Evolutionary conservation across 1,140 invertebrate genomes (phyloP).

Genomic region (Diplogasteroides magnus): DNA sequence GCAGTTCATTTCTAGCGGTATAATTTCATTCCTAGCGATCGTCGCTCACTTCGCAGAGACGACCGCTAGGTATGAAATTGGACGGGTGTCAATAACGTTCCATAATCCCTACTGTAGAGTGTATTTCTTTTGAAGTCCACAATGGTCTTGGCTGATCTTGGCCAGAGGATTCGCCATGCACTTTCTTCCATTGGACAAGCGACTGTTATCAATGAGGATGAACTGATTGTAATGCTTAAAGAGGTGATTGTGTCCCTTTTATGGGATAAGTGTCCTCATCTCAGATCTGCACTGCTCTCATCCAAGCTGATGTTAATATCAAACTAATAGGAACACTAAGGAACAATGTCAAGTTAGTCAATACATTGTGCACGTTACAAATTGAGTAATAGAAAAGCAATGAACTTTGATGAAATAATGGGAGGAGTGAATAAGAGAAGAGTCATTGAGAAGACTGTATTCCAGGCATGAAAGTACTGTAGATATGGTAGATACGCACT

Average conservation of each 20-base stretch:
- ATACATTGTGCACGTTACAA: background rate
- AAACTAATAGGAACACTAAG: conserved; percentile 87
- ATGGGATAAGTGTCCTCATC: background rate
- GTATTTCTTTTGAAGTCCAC: too few species aligned
- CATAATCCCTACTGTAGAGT: too few species aligned
- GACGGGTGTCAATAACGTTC: too few species aligned
- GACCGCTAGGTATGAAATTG: too few species aligned
- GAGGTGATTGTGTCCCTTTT: conserved; percentile 63
- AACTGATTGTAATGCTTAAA: conserved; percentile 94
- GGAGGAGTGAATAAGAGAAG: conserved; percentile 92
- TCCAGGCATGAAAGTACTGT: conserved; percentile 69
- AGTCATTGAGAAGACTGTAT: conserved; percentile 97
- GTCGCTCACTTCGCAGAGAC: too few species aligned
- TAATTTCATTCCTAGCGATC: too few species aligned
- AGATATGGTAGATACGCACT: background rate
- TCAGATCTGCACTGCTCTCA: conserved; percentile 85
- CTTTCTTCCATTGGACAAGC: conserved; percentile 93
- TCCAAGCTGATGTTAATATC: conserved; percentile 98
- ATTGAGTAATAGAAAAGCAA: conserved; percentile 66
- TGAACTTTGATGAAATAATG: conserved; percentile 99
- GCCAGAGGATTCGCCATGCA: conserved; percentile 96
- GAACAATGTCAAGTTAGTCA: conserved; percentile 79
- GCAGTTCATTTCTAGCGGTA: too few species aligned
- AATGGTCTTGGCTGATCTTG: conserved; percentile 99
- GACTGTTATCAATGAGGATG: conserved; percentile 94